phyloP scores from a whole-genome alignment of 2,113 vertebrate genomes.

The Nothocercus nigrocapillus region DNA sequence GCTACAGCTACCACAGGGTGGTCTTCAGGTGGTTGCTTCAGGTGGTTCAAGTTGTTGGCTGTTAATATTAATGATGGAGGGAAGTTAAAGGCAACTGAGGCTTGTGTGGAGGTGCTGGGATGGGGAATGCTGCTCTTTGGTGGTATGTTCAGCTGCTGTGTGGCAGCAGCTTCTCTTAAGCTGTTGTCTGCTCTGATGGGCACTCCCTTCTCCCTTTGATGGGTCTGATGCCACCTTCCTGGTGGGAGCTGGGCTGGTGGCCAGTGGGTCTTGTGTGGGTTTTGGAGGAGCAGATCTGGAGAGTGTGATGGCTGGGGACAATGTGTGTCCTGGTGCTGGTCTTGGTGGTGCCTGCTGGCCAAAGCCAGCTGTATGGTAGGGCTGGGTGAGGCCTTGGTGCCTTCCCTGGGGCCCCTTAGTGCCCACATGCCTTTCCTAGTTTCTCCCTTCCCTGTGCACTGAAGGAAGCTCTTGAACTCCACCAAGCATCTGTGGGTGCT shows the following conservation, averaged over 20 bases:
- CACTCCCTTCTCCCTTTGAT: not conserved
- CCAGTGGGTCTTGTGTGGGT: not conserved
- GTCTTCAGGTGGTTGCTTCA: not conserved
- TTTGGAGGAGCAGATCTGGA: not conserved
- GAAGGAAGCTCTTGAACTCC: too few relatives aligned
- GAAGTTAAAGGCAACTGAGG: rapidly evolving
- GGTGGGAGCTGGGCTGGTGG: not conserved
- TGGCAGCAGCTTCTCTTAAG: not conserved
- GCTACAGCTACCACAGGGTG: not conserved
- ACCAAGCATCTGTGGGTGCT: not conserved
- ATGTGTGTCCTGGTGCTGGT: not conserved
- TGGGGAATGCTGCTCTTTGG: not conserved
- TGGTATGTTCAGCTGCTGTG: not conserved
- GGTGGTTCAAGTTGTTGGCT: not conserved
- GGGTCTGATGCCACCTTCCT: not conserved
- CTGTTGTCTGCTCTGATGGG: not conserved
- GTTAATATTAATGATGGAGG: not conserved
- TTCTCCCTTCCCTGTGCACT: too few relatives aligned
- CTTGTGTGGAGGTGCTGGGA: not conserved
- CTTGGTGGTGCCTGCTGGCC: too few relatives aligned
- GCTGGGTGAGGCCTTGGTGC: too few relatives aligned
- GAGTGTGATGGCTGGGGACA: not conserved
- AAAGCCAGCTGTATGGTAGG: too few relatives aligned
- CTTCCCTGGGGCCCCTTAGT: too few relatives aligned
- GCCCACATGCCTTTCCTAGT: too few relatives aligned